Conservation (phyloP, 2,797 vertebrate species). For the Eremophila alpestris region DNA sequence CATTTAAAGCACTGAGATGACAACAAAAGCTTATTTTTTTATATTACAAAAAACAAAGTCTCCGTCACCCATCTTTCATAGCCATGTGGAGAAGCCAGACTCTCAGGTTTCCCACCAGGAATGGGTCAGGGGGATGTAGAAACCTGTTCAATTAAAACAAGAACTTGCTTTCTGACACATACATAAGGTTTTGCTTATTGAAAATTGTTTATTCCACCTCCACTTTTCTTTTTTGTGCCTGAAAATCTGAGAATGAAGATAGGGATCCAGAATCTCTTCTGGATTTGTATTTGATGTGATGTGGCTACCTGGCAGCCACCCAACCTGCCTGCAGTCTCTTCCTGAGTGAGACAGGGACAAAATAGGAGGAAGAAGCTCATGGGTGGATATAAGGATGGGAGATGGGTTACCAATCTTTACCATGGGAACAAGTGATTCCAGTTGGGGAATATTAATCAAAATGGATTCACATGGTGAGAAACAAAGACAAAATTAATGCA, state of each 20-base stretch:
- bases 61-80: background rate
- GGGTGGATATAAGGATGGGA: background rate
- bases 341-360: accelerated
- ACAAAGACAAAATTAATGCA: background rate
- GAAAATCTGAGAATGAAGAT: background rate
- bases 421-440: background rate
- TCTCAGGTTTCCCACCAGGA: background rate
- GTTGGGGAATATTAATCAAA: background rate
- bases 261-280: background rate
- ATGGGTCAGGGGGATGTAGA: background rate
- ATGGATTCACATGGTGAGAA: background rate
- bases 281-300: background rate
- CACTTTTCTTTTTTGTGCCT: background rate
- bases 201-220: background rate
- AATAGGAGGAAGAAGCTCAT: background rate
- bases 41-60: background rate
- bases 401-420: background rate
- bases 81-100: background rate
- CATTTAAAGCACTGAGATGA: background rate
- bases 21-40: background rate
- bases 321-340: background rate
- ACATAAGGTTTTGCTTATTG: background rate
- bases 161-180: background rate
- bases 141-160: background rate
- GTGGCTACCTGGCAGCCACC: background rate